Percentiles rank a stretch among this genome's conserved stretches.
These are phyloP conservation scores for Torymus aiolomorphi DNA, from an alignment of 2,888 invertebrate genomes.

Conservation along the genomic window DNA sequence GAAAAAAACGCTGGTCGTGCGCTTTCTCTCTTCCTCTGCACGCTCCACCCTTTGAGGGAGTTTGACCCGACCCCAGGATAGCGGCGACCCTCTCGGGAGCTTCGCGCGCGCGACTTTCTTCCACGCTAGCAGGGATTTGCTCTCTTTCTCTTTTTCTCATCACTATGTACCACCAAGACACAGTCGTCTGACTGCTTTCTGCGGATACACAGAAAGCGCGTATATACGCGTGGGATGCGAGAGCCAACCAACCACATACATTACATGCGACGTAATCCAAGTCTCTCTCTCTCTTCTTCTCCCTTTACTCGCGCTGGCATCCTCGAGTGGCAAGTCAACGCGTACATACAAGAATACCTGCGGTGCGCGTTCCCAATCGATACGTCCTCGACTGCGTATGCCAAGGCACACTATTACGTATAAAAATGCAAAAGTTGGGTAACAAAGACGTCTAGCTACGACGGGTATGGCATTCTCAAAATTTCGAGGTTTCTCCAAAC, in stretches of 20 bases:
- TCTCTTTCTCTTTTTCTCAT: slow-evolving; percentile 49
- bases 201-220: slow-evolving; percentile 7
- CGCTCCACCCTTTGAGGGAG: slow-evolving; percentile 57
- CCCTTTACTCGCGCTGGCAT: background rate
- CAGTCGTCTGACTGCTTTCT: slow-evolving; percentile 23
- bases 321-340: slow-evolving; percentile 31
- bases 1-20: slow-evolving; percentile 47
- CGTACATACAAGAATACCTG: background rate
- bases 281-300: slow-evolving; percentile 1
- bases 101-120: slow-evolving; percentile 44
- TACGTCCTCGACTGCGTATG: background rate
- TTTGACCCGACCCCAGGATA: slow-evolving; percentile 49
- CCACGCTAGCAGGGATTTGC: slow-evolving; percentile 33
- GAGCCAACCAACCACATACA: slow-evolving; percentile 42
- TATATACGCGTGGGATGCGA: background rate
- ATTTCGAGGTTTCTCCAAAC: no score
- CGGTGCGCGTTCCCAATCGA: slow-evolving; percentile 14
- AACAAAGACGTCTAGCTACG: no score
- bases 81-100: slow-evolving; percentile 47
- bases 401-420: background rate
- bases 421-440: no score
- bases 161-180: slow-evolving; percentile 57
- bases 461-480: no score
- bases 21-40: background rate
- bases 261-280: slow-evolving; percentile 47